Conservation (phyloP, 64 coral and sea anemone species). For the Montipora capricornis region DNA sequence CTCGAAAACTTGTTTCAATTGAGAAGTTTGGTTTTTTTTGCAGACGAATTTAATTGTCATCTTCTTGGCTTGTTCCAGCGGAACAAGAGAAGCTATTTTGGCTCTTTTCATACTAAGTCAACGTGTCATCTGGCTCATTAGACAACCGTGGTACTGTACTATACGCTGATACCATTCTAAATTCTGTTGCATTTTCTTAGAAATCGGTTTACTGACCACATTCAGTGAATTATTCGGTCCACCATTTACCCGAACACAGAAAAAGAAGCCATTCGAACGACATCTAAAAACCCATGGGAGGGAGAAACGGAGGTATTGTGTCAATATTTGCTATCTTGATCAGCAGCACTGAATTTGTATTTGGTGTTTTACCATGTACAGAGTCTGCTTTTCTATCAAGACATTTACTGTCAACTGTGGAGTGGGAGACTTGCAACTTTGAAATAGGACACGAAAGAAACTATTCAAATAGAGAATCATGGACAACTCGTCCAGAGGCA, state of each 20-base stretch:
- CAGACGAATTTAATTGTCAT: no score
- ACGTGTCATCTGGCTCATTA: no score
- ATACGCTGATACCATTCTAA: no score
- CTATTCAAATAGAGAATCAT: constrained; percentile 72
- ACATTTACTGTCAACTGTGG: constrained; percentile 77
- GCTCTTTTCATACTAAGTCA: no score
- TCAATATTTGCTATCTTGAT: not conserved
- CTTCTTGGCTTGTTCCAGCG: no score
- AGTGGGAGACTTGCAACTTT: constrained; percentile 99
- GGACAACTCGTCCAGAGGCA: constrained; percentile 61
- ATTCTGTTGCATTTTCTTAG: no score
- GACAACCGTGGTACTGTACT: no score
- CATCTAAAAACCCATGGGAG: not conserved
- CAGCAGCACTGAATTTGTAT: not conserved
- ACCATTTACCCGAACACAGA: not conserved
- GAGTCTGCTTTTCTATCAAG: constrained; percentile 63
- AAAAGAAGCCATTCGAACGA: not conserved
- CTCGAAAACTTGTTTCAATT: no score
- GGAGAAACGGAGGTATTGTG: not conserved
- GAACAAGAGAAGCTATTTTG: no score
- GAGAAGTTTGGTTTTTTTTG: no score
- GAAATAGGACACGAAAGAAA: constrained; percentile 89
- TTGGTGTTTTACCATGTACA: not conserved
- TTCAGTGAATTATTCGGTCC: no score
- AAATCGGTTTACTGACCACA: no score